Evolutionary conservation across 2,113 vertebrate species (phyloP).

Genomic region (Tretioscincus oriximinensis): DNA sequence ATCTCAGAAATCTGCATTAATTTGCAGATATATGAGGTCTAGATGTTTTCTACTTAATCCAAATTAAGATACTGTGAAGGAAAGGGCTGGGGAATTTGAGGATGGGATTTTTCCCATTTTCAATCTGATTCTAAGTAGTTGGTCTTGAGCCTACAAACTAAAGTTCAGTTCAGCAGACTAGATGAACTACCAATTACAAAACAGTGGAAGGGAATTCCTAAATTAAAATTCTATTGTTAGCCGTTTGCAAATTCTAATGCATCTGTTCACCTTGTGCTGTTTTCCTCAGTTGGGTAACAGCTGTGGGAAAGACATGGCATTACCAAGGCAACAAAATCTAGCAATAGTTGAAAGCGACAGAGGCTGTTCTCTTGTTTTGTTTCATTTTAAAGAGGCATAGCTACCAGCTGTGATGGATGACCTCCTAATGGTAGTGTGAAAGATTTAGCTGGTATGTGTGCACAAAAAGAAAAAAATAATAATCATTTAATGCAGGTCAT

Average conservation of each 20-base stretch:
- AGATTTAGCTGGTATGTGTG: conserved; percentile 39
- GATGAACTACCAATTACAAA: background rate
- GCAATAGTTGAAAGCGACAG: conserved; percentile 38
- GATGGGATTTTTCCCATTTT: no score
- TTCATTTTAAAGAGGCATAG: conserved; percentile 37
- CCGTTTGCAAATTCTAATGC: background rate
- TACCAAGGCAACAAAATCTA: conserved; percentile 37
- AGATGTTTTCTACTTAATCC: no score
- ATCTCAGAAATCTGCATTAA: no score
- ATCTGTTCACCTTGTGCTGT: conserved; percentile 9
- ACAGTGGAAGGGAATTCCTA: background rate
- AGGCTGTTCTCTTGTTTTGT: conserved; percentile 13
- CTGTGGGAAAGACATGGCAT: conserved; percentile 1
- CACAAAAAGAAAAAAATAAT: conserved; percentile 11
- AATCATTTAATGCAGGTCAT: conserved; percentile 38
- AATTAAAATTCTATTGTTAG: background rate
- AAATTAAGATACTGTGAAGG: no score
- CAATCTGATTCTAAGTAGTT: background rate
- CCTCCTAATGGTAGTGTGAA: conserved; percentile 58
- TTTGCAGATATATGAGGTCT: no score
- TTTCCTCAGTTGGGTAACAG: conserved; percentile 2
- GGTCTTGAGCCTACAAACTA: background rate
- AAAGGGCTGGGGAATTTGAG: no score
- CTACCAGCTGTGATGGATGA: conserved; percentile 57
- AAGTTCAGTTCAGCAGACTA: background rate